Evolutionary conservation across 2,888 invertebrate species (phyloP), one percentile per base, ranked within the genome.

Genomic region (Sabatieria punctata): DNA sequence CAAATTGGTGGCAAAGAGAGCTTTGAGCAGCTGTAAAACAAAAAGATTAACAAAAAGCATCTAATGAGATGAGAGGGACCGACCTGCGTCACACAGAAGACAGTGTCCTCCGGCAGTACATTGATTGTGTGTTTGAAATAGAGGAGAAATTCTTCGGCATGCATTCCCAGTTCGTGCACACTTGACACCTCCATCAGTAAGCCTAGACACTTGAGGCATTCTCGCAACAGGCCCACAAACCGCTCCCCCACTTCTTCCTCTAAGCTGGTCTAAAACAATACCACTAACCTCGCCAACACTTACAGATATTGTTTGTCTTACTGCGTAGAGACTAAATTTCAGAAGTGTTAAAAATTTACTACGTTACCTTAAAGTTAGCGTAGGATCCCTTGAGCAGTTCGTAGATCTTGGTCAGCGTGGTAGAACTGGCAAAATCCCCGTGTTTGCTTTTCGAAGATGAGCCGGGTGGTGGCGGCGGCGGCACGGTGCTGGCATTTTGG

Each of bases 371-470:
- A 68, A 85, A 85, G 71, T 83, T 88, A 25, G 78, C 78, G 68
- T 84, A 82, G 2, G 85, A 80, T 53, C 80, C 79, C 63, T 78
- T 79, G 47, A 89, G 65, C 45, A 77, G 77, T 48, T 84, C 84
- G 66, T 82, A 82, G 49, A 89, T 73, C 67, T 80, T 82, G 73
- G 83, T 75, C 65, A 88, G 89, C 64, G 85, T 80, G 0, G 82
- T 78, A 50, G 78, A 76, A 48, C 62, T 64, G 50, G 66, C 63
- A 54, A 71, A 73, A 22, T 63, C 52, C n/a, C 63, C 60, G 43
- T 57, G 21, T 35, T 48, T 48, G 19, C 27, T 15, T 26, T 48
- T 48, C 6, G 33, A 2, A 6, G 24, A 43, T n/a, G n/a, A n/a
- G n/a, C n/a, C 36, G 11, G 39, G 15, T n/a, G 43, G 8, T 13